phyloP scores from a whole-genome alignment of 2,888 invertebrate species.

The Nyleta sp. region DNA sequence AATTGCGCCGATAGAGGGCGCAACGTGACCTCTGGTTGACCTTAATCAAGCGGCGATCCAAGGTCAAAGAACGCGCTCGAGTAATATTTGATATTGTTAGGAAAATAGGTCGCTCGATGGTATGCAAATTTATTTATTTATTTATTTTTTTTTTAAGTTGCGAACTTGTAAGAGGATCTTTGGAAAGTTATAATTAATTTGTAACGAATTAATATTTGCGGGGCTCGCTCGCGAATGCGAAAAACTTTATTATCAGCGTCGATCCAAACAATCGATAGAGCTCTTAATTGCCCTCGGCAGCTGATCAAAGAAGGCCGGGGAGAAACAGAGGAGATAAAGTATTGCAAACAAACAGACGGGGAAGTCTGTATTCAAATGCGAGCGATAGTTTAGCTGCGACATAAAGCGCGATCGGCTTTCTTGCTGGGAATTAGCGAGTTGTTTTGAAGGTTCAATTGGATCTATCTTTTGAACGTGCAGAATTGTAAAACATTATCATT shows the following conservation, averaged over 20 bases:
- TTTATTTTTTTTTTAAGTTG: no score
- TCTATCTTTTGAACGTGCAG: no score
- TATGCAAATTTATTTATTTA: neutral
- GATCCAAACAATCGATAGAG: constrained; percentile 9
- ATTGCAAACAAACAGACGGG: constrained; percentile 13
- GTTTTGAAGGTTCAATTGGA: neutral
- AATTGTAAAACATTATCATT: no score
- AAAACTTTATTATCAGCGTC: neutral
- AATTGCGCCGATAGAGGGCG: no score
- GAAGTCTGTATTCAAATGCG: constrained; percentile 3
- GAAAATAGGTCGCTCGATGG: neutral
- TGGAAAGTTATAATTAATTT: neutral
- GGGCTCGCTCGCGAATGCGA: no score
- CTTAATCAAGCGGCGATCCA: no score
- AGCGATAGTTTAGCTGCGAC: constrained; percentile 5
- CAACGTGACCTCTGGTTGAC: no score
- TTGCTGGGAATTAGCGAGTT: neutral
- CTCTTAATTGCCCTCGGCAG: constrained; percentile 7
- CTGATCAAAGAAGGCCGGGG: constrained; percentile 17
- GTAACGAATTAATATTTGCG: no score
- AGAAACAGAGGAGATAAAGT: no score
- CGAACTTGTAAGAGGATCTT: no score
- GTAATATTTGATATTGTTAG: no score
- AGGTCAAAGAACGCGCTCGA: no score
- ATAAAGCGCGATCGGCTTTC: constrained; percentile 2